A percentile compares a stretch with the other conserved stretches of the same genome.
These are phyloP conservation scores for Sycophila sp. DNA, from an alignment of 1,140 invertebrate genomes.

Conservation along the genomic window DNA sequence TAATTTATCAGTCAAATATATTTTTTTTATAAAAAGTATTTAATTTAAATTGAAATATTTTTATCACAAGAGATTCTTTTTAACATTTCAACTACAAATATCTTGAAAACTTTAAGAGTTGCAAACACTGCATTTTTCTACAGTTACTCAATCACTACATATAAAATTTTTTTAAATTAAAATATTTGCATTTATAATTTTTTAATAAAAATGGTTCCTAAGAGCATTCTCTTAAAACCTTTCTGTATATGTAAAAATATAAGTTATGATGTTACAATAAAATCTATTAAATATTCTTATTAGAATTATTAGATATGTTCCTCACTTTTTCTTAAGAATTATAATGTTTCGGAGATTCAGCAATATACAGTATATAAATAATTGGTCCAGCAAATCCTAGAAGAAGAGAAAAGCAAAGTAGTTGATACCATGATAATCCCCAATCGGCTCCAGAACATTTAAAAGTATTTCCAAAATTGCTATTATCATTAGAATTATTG, in stretches of 20 bases:
- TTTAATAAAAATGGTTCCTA: not conserved
- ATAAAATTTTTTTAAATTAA: no score
- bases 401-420: slow-evolving; percentile 58
- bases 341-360: slow-evolving; percentile 52
- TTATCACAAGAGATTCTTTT: not conserved
- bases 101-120: no score
- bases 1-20: slow-evolving; percentile 14
- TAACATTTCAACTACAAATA: no score
- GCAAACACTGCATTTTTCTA: no score
- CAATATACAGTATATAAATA: slow-evolving; percentile 59
- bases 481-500: slow-evolving; percentile 34
- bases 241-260: no score
- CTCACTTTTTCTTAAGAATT: not conserved
- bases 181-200: not conserved
- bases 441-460: slow-evolving; percentile 64
- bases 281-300: no score
- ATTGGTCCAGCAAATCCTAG: slow-evolving; percentile 60
- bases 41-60: not conserved
- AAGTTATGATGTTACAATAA: no score
- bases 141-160: no score
- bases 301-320: no score
- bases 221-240: no score
- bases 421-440: slow-evolving; percentile 60
- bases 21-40: slow-evolving; percentile 28
- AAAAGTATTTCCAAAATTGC: slow-evolving; percentile 50